These are phyloP conservation scores for Nephila pilipes DNA, from an alignment of 1,140 invertebrate species.

Conservation along the genomic window DNA sequence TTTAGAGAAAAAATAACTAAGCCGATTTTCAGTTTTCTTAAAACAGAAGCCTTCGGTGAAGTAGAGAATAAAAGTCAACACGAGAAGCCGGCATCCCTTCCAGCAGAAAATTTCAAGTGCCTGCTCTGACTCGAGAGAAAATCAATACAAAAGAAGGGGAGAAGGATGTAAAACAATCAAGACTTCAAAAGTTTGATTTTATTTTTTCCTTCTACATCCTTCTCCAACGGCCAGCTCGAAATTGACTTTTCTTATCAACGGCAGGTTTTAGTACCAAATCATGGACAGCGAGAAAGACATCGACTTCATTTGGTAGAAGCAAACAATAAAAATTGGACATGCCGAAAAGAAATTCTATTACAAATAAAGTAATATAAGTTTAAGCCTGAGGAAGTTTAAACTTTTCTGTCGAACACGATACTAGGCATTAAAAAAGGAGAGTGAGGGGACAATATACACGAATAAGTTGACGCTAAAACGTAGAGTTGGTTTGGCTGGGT, in stretches of 20 bases:
- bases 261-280: constrained; percentile 8
- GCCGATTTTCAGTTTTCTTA: too few relatives aligned
- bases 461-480: too few relatives aligned
- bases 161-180: not conserved
- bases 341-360: not conserved
- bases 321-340: not conserved
- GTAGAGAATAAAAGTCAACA: not conserved
- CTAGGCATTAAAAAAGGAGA: not conserved
- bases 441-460: too few relatives aligned
- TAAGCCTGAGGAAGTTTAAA: not conserved
- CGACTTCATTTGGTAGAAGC: not conserved
- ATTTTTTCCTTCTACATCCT: not conserved
- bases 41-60: not conserved
- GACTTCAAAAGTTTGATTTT: not conserved
- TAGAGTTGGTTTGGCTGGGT: too few relatives aligned
- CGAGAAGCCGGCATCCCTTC: not conserved
- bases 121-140: not conserved
- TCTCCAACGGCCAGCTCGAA: not conserved
- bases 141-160: not conserved
- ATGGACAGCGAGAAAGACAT: not conserved
- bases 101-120: not conserved
- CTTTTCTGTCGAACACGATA: not conserved
- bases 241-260: constrained; percentile 12
- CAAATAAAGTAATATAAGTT: not conserved
- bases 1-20: too few relatives aligned